Percentiles rank a stretch among this genome's conserved stretches.
Evolutionary conservation across 2,797 vertebrate genomes (phyloP).

Genomic region (Caiman crocodilus): DNA sequence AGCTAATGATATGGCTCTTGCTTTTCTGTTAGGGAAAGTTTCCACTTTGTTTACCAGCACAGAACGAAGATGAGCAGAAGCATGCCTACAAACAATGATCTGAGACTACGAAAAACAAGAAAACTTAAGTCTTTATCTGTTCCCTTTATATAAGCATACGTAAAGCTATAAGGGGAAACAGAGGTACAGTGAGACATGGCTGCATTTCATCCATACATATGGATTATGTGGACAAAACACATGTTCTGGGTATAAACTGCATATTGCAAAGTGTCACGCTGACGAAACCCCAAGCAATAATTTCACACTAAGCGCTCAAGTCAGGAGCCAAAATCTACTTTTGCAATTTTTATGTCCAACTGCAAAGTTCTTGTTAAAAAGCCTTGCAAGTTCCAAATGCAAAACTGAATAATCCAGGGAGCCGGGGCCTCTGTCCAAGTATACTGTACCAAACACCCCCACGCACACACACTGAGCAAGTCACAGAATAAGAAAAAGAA

Average conservation of each 20-base stretch:
- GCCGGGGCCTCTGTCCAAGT: constrained; percentile 49
- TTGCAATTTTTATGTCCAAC: neutral
- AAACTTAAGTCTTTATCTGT: constrained; percentile 48
- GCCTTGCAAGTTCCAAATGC: neutral
- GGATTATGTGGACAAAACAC: neutral
- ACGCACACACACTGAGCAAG: constrained; percentile 2
- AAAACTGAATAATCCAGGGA: neutral
- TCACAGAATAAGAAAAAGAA: constrained; percentile 29
- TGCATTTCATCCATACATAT: neutral
- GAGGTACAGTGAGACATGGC: neutral
- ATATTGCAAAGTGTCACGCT: neutral
- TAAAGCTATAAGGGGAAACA: neutral
- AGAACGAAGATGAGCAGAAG: neutral
- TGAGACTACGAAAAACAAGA: neutral
- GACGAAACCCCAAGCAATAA: neutral
- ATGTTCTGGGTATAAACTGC: neutral
- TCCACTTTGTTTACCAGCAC: neutral
- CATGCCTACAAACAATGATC: neutral
- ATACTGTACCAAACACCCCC: neutral
- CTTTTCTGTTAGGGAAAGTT: constrained; percentile 54
- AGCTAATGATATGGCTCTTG: neutral
- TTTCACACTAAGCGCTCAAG: constrained; percentile 7
- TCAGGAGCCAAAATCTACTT: neutral
- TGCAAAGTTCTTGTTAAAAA: constrained; percentile 26
- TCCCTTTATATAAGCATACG: neutral